Evolutionary conservation across 2,113 vertebrate genomes (phyloP).

Genomic region (Sinosuthora webbiana): DNA sequence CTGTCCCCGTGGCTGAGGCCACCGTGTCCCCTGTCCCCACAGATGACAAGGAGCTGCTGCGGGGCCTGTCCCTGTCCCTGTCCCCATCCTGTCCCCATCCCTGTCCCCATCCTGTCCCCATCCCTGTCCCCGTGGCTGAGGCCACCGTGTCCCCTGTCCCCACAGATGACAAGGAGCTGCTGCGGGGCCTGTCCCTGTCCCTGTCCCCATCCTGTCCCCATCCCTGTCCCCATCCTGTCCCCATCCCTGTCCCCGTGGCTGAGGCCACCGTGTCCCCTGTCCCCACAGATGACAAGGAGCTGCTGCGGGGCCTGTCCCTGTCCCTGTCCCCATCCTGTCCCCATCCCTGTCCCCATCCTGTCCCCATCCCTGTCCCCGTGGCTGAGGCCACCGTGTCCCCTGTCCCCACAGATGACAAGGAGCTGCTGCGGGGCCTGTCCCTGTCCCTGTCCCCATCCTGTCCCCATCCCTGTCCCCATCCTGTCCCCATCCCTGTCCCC

Average conservation of each 20-base stretch:
- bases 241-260: accelerated
- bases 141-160: not conserved
- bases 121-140: not conserved
- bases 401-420: constrained; percentile 74
- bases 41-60: constrained; percentile 78
- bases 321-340: accelerated
- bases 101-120: too few relatives aligned
- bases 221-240: too few relatives aligned
- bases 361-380: accelerated
- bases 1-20: not conserved
- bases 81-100: not conserved
- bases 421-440: constrained; percentile 71
- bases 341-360: too few relatives aligned
- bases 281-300: constrained; percentile 74
- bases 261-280: not conserved
- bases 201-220: accelerated
- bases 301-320: constrained; percentile 70
- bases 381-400: not conserved
- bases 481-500: too few relatives aligned
- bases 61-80: constrained; percentile 32
- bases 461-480: too few relatives aligned
- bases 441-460: not conserved
- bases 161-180: constrained; percentile 75
- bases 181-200: constrained; percentile 66
- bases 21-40: not conserved